Base-by-base conservation (phyloP, 2,113 vertebrate species). In the Oreochromis tanganicae region DNA sequence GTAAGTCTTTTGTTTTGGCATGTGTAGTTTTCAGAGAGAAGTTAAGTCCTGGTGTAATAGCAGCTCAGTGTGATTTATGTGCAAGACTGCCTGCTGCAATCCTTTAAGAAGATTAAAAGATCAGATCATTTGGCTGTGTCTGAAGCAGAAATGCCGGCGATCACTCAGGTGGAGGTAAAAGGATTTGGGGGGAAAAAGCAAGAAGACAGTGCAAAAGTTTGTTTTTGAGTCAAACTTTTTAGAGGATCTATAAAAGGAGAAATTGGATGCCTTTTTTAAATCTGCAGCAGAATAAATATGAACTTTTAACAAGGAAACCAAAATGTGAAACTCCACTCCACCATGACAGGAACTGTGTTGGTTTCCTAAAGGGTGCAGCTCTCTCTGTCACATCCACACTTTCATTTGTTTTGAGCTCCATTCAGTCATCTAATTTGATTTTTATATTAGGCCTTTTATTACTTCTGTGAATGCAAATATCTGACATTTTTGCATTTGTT, bases 41-140 rank as follows among this genome's bases (percentile, higher is more conserved):
- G 43, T 80, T 52, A 24, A 73, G 85, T 92, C 86, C 27, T 24
- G 55, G 71, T 83, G 29, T 85, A 36, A 85, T 61, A 85, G 81
- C 79, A 50, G 81, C 89, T 88, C 78, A 78, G 82, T 85, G 83
- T 63, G 59, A 68, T 92, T 93, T 82, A 87, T 81, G 66, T 36
- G 80, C 86, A 83, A 54, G 83, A 86, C 41, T 19, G 82, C 48
- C 36, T 81, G 29, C 61, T 73, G 43, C 46, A 80, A 84, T 87
- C 86, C 61, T 93, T 89, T 86, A 88, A 93, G 82, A 56, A 85
- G 86, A 93, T 94, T 94, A 92, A 89, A 87, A 87, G 87, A 90
- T 91, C 83, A 84, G 56, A 89, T 91, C 54, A 83, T 90, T 82
- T 78, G 71, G 73, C 85, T 79, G 82, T 91, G 88, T 89, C 87